These are phyloP conservation scores for Callosobruchus maculatus DNA, from an alignment of 2,888 invertebrate genomes.

Conservation along the genomic window DNA sequence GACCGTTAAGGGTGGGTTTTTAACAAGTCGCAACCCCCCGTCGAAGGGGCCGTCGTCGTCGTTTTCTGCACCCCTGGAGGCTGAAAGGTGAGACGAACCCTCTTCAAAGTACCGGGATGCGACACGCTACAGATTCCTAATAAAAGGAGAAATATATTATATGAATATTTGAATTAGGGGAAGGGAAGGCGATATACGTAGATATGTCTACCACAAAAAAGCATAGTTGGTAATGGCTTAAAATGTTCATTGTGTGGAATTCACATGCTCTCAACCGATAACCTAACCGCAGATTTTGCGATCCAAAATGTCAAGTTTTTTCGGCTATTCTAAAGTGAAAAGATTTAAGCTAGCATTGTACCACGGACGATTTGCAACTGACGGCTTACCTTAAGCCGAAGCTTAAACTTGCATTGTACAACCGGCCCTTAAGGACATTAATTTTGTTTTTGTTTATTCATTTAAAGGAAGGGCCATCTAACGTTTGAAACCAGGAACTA, in stretches of 20 bases:
- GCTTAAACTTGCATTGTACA: too few species aligned
- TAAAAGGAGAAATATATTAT: not conserved
- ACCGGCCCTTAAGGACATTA: too few species aligned
- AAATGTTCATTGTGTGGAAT: not conserved
- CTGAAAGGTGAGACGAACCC: constrained; percentile 18
- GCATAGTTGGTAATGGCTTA: not conserved
- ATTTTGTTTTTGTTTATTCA: too few species aligned
- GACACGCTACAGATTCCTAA: not conserved
- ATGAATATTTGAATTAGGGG: not conserved
- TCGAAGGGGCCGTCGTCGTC: constrained; percentile 20
- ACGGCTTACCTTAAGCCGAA: too few species aligned
- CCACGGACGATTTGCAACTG: too few species aligned
- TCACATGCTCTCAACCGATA: not conserved
- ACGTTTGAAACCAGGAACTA: too few species aligned
- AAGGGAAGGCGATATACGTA: not conserved
- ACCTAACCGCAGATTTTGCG: not conserved
- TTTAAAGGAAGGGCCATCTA: too few species aligned
- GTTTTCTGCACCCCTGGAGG: constrained; percentile 14
- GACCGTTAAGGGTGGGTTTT: constrained; percentile 33
- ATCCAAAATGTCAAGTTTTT: too few species aligned
- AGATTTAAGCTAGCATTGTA: too few species aligned
- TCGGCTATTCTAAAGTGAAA: too few species aligned
- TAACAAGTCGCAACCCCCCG: constrained; percentile 25
- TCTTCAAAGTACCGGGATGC: not conserved
- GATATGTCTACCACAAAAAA: not conserved